A percentile compares a stretch with the other conserved stretches of the same genome.
Evolutionary conservation across 2,797 vertebrate genomes (phyloP).

Genomic region (Phalloptychus januarius): DNA sequence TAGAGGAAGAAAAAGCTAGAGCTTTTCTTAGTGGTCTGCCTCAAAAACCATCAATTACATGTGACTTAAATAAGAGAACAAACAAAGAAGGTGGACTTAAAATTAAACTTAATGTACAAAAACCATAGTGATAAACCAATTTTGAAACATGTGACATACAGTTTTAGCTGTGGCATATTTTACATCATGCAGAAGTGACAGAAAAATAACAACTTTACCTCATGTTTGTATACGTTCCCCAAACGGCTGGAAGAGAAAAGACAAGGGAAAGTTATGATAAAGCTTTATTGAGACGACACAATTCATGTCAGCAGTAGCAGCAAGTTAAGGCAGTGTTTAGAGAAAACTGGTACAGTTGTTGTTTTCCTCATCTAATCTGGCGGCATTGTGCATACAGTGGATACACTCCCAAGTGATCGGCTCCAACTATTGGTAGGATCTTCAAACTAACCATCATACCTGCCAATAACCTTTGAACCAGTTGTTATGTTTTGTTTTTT

Average conservation of each 20-base stretch:
- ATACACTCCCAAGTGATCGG: neutral
- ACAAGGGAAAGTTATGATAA: neutral
- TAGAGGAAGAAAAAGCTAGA: neutral
- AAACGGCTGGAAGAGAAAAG: constrained; percentile 88
- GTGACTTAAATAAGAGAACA: neutral
- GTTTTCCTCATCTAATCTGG: neutral
- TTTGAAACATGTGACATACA: neutral
- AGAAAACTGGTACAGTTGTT: neutral
- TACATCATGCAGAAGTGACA: constrained; percentile 2
- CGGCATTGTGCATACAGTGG: neutral
- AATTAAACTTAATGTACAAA: neutral
- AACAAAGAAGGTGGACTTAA: neutral
- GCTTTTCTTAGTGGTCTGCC: neutral
- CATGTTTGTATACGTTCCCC: constrained; percentile 96
- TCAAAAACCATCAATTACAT: neutral
- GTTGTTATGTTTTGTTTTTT: neutral
- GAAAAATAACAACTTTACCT: constrained; percentile 81
- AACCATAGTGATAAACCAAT: neutral
- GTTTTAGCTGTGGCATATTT: neutral
- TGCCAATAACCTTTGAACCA: neutral
- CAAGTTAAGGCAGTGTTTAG: neutral
- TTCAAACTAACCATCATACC: neutral
- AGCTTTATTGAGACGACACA: constrained; percentile 3
- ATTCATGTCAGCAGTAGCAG: neutral
- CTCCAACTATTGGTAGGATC: neutral